phyloP scores from a whole-genome alignment of 2,888 invertebrate species.

The Cerastis leucographa region DNA sequence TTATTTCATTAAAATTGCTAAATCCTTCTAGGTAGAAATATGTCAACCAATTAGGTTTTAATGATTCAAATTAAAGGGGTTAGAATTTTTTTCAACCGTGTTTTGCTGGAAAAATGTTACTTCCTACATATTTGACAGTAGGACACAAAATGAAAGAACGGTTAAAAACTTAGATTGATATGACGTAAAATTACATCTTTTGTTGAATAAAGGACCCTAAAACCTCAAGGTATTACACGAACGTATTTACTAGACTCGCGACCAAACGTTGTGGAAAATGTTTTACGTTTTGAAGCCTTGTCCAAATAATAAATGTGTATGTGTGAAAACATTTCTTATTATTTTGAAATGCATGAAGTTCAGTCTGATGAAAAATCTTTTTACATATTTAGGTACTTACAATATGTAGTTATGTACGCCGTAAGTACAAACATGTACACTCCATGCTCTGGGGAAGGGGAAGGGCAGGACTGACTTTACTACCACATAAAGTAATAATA shows the following conservation, averaged over 20 bases:
- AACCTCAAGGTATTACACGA: slow-evolving; percentile 37
- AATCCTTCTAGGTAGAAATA: background rate
- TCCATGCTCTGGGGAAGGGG: background rate
- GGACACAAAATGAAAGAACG: background rate
- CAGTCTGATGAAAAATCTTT: slow-evolving; percentile 1
- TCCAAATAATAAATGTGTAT: slow-evolving; percentile 58
- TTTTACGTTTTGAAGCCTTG: slow-evolving; percentile 57
- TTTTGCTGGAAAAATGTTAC: background rate
- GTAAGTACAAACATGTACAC: background rate
- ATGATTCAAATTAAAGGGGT: background rate
- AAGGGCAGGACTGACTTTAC: background rate
- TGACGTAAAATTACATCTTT: background rate
- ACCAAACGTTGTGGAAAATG: slow-evolving; percentile 60
- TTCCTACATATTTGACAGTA: background rate
- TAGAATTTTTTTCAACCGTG: background rate
- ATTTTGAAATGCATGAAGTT: slow-evolving; percentile 38
- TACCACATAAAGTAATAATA: background rate
- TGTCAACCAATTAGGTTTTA: background rate
- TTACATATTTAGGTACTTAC: background rate
- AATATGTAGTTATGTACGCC: background rate
- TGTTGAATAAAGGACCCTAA: slow-evolving; percentile 37
- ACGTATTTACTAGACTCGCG: slow-evolving; percentile 45
- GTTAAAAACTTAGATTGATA: background rate
- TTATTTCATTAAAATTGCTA: background rate
- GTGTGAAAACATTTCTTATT: slow-evolving; percentile 54